Base-by-base conservation (phyloP, 2,888 invertebrate genomes). In the Aromia moschata region DNA sequence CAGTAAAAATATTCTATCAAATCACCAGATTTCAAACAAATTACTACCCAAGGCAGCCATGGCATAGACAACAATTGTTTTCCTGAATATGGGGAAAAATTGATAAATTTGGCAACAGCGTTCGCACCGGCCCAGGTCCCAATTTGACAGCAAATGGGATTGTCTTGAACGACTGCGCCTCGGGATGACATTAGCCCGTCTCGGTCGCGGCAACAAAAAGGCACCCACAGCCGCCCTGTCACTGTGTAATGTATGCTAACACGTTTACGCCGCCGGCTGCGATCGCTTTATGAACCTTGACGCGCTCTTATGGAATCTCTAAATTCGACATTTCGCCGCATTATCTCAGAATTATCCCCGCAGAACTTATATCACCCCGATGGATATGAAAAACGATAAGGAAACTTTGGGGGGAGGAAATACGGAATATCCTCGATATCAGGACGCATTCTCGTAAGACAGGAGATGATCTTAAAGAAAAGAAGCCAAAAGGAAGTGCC, bases 161-260 rank as follows among this genome's bases (percentile, higher is more conserved):
- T 79, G 78, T 79, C 77, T 77, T 77, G 74, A 77, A 75, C 75
- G 77, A 78, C 74, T 76, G 73, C 70, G 79, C 79, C 79, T 76
- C 77, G 68, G 79, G 80, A 79, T 79, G 79, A 79, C 79, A 80
- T 79, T 79, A 79, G 78, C 75, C 74, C 72, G 77, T 77, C 77
- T 78, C 76, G 76, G 75, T 78, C 77, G n/a, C 75, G 70, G 73
- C 73, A 77, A 75, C 79, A 79, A 79, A n/a, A n/a, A 79, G 78
- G 77, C 77, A 72, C 63, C 64, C 66, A 71, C 75, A 75, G 71
- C 75, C 74, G 74, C 78, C 77, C 78, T 80, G 78, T 79, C 80
- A 79, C 79, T 79, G 74, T 70, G 75, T 79, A 80, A 80, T 80
- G 75, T 80, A 80, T 80, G 79, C 79, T 80, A 79, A 79, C 79